These are phyloP conservation scores for Amazona guildingii DNA, from an alignment of 2,113 vertebrate genomes.

Conservation along the genomic window DNA sequence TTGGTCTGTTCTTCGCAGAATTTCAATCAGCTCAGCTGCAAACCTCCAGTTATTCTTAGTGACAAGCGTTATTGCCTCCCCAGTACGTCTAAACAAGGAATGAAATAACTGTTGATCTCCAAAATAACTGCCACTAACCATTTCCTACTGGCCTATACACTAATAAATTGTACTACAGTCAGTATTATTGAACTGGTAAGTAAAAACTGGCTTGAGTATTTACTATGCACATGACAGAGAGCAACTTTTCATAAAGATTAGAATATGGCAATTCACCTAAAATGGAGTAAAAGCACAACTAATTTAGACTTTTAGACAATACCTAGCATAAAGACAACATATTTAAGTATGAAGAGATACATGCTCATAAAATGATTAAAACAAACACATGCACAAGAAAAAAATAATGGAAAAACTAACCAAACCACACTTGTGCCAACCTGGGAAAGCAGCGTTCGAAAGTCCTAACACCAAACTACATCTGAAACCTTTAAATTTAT, in stretches of 20 bases:
- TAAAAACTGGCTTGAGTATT: background rate
- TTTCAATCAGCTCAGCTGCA: conserved; percentile 87
- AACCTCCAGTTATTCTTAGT: conserved; percentile 88
- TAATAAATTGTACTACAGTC: background rate
- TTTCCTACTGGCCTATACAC: background rate
- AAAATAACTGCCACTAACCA: background rate
- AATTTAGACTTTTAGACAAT: background rate
- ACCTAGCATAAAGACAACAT: background rate
- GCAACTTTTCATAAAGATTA: background rate
- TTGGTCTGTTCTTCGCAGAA: conserved; percentile 90
- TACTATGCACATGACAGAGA: background rate
- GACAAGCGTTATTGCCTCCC: conserved; percentile 86
- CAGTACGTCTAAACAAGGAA: conserved; percentile 72
- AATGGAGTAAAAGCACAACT: background rate
- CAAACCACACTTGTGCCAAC: background rate
- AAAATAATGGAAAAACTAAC: background rate
- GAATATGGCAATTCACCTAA: background rate
- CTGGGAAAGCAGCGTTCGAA: background rate
- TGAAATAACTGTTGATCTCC: background rate
- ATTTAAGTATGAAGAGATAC: background rate
- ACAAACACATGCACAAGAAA: background rate
- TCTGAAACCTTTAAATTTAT: background rate
- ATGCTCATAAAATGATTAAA: background rate
- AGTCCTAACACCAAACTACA: background rate
- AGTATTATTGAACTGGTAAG: background rate